These are phyloP conservation scores for Eidolon dupreanum DNA, from an alignment of 2,797 vertebrate genomes.

Conservation along the genomic window DNA sequence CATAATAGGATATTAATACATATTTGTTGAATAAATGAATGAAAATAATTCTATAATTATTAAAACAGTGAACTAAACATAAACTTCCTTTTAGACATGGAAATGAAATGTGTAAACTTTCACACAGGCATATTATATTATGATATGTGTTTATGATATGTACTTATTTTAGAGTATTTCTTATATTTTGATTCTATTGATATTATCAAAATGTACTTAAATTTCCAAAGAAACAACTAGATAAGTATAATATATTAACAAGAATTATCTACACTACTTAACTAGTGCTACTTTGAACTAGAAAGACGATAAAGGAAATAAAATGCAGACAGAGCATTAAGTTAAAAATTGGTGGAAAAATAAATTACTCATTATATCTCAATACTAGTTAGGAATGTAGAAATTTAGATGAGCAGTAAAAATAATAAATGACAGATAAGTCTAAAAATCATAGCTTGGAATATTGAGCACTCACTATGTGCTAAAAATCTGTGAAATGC, in stretches of 20 bases:
- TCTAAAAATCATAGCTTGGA: not conserved
- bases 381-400: not conserved
- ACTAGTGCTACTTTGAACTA: not conserved
- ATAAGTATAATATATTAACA: not conserved
- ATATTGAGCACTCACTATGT: not conserved
- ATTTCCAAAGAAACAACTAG: not conserved
- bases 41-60: not conserved
- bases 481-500: not conserved
- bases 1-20: not conserved
- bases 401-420: not conserved
- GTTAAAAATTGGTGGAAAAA: not conserved
- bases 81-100: not conserved
- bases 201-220: not conserved
- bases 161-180: not conserved
- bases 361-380: not conserved
- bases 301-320: not conserved
- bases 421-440: not conserved
- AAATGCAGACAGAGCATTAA: not conserved
- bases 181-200: not conserved
- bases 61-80: not conserved
- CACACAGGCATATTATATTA: not conserved
- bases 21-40: not conserved
- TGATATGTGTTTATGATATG: not conserved
- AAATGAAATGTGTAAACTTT: slow-evolving; percentile 10
- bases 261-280: not conserved